Evolutionary conservation across 2,113 vertebrate genomes (phyloP), one percentile per base, ranked within the genome.

Genomic region (Embiotoca jacksoni): DNA sequence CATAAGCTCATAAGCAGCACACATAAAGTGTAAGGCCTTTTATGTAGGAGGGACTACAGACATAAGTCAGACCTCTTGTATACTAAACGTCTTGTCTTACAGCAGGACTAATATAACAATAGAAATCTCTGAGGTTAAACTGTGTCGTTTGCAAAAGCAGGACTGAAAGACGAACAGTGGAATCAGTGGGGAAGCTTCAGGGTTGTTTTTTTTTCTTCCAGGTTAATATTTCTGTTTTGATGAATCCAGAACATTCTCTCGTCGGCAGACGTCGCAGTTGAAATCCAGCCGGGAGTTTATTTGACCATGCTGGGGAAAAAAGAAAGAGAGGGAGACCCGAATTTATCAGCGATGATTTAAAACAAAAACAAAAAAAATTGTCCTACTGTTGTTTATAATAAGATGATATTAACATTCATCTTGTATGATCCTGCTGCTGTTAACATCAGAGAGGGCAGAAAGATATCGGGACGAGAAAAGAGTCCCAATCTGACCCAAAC

Each of bases 271-370:
- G 4, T 53, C n/a, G 72, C 70, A 67, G 79, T 72, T 55, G 32
- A 35, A 35, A 60, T 72, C 56, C 44, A 54, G 15, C 37, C 3
- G 46, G 5, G 41, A 30, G 11, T 41, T 82, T 90, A 92, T 80
- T 91, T 91, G 7, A 87, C 80, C 35, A 88, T 32, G 9, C 91
- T 92, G 64, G 2, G 36, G 50, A 33, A 61, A 23, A n/a, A 61
- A 64, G 32, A 77, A 50, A 61, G 36, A 63, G 5, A n/a, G n/a
- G 23, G 56, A 7, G 30, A 57, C 53, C 1, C 58, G 36, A 70
- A 23, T 47, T 4, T 3, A 13, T 2, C 9, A 31, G 36, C 1
- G 41, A 11, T 14, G 23, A 1, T 31, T 50, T 16, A 23, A 23
- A 23, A 23, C 1, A 23, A 23, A 23, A 23, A 23, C n/a, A n/a